These are phyloP conservation scores for Ganaspis brasiliensis DNA, from an alignment of 2,888 invertebrate species.

Conservation along the genomic window DNA sequence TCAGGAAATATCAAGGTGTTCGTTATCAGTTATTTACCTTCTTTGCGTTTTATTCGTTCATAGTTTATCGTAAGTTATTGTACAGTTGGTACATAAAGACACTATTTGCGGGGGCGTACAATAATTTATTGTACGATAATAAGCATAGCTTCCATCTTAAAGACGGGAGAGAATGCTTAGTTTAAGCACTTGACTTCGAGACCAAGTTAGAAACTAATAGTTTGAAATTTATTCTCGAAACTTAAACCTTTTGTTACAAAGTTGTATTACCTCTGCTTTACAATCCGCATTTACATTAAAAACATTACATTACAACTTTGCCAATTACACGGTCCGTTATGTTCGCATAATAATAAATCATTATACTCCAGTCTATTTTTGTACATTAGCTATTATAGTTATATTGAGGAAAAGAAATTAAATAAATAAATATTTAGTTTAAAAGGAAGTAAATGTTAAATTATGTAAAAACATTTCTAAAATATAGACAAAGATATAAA, in stretches of 20 bases:
- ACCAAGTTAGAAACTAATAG: slow-evolving; percentile 24
- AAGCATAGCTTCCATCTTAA: slow-evolving; percentile 46
- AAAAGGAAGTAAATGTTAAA: no score
- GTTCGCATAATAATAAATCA: background rate
- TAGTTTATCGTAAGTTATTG: slow-evolving; percentile 39
- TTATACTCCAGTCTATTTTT: no score
- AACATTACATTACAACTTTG: background rate
- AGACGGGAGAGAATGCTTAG: slow-evolving; percentile 16
- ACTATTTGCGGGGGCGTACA: slow-evolving; percentile 43
- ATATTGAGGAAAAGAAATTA: no score
- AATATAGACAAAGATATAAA: no score
- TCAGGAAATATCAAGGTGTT: slow-evolving; percentile 24
- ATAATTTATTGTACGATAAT: slow-evolving; percentile 66
- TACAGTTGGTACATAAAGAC: slow-evolving; percentile 21
- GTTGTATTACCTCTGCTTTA: background rate
- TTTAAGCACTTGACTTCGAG: slow-evolving; percentile 18
- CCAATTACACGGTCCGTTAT: background rate
- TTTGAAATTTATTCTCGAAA: background rate
- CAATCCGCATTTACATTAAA: background rate
- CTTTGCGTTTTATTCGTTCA: slow-evolving; percentile 24
- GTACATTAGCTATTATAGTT: no score
- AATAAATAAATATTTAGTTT: no score
- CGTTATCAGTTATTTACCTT: slow-evolving; percentile 41
- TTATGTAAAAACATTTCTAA: no score
- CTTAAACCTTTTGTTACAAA: slow-evolving; percentile 7